phyloP scores from a whole-genome alignment of 2,888 invertebrate species.

The Mechanitis mazaeus region DNA sequence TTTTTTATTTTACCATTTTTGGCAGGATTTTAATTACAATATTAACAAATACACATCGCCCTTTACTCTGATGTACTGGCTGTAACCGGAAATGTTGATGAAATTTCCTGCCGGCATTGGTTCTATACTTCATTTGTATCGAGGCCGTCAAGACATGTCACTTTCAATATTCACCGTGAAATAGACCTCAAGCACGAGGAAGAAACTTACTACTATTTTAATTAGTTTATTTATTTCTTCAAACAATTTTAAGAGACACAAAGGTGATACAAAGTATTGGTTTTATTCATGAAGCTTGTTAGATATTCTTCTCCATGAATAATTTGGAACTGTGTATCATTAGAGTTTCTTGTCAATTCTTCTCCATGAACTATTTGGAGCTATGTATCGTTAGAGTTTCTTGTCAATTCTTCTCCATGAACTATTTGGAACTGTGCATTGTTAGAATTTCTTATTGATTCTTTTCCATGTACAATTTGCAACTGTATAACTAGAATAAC shows the following conservation, averaged over 20 bases:
- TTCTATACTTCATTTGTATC: constrained; percentile 39
- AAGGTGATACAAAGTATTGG: too few relatives aligned
- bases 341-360: too few relatives aligned
- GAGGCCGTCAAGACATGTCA: constrained; percentile 49
- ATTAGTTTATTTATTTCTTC: background rate
- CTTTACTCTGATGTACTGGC: constrained; percentile 1
- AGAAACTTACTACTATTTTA: constrained; percentile 24
- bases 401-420: too few relatives aligned
- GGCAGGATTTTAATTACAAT: background rate
- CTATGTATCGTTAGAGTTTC: too few relatives aligned
- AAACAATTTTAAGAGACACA: background rate
- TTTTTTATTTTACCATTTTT: background rate
- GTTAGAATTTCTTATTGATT: too few relatives aligned
- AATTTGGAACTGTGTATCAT: too few relatives aligned
- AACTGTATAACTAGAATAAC: too few relatives aligned
- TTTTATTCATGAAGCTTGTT: too few relatives aligned
- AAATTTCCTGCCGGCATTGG: constrained; percentile 51
- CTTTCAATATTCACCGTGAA: constrained; percentile 46
- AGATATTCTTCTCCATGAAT: too few relatives aligned
- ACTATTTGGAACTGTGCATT: too few relatives aligned
- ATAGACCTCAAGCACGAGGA: constrained; percentile 43
- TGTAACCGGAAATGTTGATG: constrained; percentile 44
- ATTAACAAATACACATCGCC: background rate
- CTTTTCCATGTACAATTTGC: too few relatives aligned
- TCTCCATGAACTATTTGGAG: too few relatives aligned